Conservation (phyloP, 2,888 invertebrate species). For the Gerosis bhagava region DNA sequence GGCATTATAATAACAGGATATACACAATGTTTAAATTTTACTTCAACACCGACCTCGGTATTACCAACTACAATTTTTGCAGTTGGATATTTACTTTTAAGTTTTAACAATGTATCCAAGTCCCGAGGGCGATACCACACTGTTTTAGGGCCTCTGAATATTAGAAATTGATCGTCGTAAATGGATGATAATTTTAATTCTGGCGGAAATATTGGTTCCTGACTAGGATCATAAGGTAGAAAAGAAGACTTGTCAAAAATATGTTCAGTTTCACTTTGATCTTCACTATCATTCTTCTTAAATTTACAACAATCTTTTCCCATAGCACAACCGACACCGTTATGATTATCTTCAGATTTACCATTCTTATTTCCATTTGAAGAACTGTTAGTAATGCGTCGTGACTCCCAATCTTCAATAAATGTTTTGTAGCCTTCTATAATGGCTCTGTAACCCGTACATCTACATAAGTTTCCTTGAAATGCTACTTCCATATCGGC, state of each 20-base stretch:
- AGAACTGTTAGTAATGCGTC: constrained; percentile 51
- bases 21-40: constrained; percentile 89
- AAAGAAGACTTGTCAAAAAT: constrained; percentile 85
- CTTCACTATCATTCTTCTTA: constrained; percentile 48
- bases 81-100: constrained; percentile 85
- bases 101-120: constrained; percentile 80
- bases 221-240: constrained; percentile 86
- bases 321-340: constrained; percentile 76
- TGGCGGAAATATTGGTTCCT: constrained; percentile 93
- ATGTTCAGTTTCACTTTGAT: constrained; percentile 72
- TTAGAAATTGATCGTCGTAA: constrained; percentile 80
- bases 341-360: constrained; percentile 36
- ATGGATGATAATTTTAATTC: constrained; percentile 85
- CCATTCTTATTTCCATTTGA: constrained; percentile 40
- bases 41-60: constrained; percentile 92
- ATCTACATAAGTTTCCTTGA: constrained; percentile 94
- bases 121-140: constrained; percentile 88
- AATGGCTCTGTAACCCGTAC: constrained; percentile 97
- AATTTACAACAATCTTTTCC: constrained; percentile 86
- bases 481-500: constrained; percentile 90
- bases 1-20: constrained; percentile 93
- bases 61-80: constrained; percentile 92
- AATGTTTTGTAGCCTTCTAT: constrained; percentile 95
- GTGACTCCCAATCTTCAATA: constrained; percentile 87
- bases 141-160: constrained; percentile 75